These are phyloP conservation scores for Melanotaenia boesemani DNA, from an alignment of 2,797 vertebrate genomes.

Conservation along the genomic window DNA sequence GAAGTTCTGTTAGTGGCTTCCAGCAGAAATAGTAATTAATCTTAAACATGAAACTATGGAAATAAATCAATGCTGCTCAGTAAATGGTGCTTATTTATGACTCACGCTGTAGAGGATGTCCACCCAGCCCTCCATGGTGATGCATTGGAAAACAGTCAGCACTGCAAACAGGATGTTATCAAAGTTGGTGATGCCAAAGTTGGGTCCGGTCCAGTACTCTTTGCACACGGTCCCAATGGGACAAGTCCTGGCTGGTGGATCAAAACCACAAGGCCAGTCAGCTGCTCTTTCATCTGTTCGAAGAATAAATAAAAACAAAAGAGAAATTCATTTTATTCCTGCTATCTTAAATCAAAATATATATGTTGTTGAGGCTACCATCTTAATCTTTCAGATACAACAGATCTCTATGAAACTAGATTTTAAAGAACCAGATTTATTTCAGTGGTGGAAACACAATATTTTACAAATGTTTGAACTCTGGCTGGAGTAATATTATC, in stretches of 20 bases:
- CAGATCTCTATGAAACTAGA: too few species aligned
- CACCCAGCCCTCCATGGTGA: conserved; percentile 99
- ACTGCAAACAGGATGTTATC: conserved; percentile 98
- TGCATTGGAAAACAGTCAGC: conserved; percentile 98
- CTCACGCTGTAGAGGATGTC: conserved; percentile 93
- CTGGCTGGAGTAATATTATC: too few species aligned
- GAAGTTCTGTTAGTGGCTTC: too few species aligned
- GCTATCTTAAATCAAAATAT: too few species aligned
- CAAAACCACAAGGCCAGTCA: conserved; percentile 91
- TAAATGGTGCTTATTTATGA: conserved; percentile 18
- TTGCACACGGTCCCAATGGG: conserved; percentile 86
- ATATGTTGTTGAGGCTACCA: too few species aligned
- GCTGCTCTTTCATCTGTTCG: conserved; percentile 83
- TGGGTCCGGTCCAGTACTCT: conserved; percentile 94
- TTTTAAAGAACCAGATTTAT: too few species aligned
- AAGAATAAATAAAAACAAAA: conserved; percentile 12
- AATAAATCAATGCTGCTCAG: neutral
- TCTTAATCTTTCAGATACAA: too few species aligned
- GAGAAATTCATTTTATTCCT: neutral
- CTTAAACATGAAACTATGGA: neutral
- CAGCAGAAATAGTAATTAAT: neutral
- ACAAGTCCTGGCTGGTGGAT: conserved; percentile 87
- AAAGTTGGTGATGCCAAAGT: conserved; percentile 98
- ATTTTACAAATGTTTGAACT: neutral
- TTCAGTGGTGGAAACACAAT: too few species aligned